Evolutionary conservation across 2,113 vertebrate species (phyloP), one percentile per base, ranked within the genome.

Genomic region (Regulus satrapa): DNA sequence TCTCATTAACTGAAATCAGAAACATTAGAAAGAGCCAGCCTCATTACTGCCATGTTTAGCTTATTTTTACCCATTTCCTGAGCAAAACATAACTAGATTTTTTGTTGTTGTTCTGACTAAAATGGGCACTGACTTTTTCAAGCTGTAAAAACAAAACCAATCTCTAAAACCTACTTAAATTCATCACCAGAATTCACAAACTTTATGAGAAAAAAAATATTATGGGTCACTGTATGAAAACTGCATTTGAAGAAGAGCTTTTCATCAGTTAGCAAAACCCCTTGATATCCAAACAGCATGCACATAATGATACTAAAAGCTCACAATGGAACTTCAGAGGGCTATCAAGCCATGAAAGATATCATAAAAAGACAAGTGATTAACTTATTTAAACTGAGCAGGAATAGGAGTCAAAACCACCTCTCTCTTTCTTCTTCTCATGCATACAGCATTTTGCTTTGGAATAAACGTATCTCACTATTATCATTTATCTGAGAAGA

Each of bases 241-340:
- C 38, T 54, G 67, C 69, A 92, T 97, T 95, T 90, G 43, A 94
- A 95, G 94, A 86, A 77, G 87, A 89, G 48, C 62, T 82, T 97
- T 92, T 94, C 55, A 80, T 96, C 75, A 94, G 92, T 79, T 92
- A 94, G 91, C 72, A 89, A 96, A 97, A 68, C 66, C 91, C 95
- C 86, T 77, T 89, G 59, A 83, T 93, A 92, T 66, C 93, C 36
- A 95, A 92, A 80, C 46, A 92, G 77, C 85, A 92, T 31, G 55
- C 88, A 92, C 92, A 95, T 80, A 97, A 97, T 89, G 96, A 97
- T 82, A 95, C 93, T 98, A 97, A 97, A 97, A 96, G 89, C 94
- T 92, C 5, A 1, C 94, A 94, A 96, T 95, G 74, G 88, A 97
- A 97, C 94, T 97, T 97, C 62, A 94, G 94, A 97, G 94, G 94